Conservation (phyloP, 2,797 vertebrate genomes). For the Babyrousa celebensis region DNA sequence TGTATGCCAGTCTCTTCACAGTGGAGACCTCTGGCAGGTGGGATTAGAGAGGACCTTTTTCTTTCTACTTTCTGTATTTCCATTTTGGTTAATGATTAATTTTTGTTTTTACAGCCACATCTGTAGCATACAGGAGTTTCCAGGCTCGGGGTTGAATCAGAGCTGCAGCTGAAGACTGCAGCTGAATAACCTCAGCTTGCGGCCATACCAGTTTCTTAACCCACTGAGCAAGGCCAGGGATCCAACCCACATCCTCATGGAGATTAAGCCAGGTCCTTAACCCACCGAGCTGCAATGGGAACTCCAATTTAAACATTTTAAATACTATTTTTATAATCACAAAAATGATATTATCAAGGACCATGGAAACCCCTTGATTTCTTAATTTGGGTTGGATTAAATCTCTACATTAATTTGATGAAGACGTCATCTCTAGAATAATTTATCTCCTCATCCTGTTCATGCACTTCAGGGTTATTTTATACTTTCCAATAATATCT, state of each 20-base stretch:
- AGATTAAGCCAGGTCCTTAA: no score
- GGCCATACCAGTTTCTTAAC: no score
- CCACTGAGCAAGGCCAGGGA: no score
- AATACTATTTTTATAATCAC: slow-evolving; percentile 2
- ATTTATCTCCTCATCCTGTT: neutral
- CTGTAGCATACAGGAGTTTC: no score
- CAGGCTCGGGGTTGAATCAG: no score
- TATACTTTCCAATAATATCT: neutral
- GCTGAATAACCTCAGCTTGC: no score
- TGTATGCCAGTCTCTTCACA: neutral
- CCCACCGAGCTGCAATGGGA: no score
- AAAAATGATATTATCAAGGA: neutral
- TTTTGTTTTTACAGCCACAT: no score
- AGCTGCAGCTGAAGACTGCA: no score
- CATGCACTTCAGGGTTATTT: neutral
- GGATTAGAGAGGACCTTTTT: neutral
- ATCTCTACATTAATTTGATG: neutral
- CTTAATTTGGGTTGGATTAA: slow-evolving; percentile 27
- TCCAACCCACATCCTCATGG: no score
- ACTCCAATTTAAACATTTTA: neutral
- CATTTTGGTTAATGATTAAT: neutral
- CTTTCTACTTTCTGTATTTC: slow-evolving; percentile 16
- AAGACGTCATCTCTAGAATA: slow-evolving; percentile 32
- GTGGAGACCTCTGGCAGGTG: neutral
- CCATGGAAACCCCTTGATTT: neutral